A percentile compares a stretch with the other conserved stretches of the same genome.
Evolutionary conservation across 2,888 invertebrate species (phyloP).

Genomic region (Geotrupes spiniger): DNA sequence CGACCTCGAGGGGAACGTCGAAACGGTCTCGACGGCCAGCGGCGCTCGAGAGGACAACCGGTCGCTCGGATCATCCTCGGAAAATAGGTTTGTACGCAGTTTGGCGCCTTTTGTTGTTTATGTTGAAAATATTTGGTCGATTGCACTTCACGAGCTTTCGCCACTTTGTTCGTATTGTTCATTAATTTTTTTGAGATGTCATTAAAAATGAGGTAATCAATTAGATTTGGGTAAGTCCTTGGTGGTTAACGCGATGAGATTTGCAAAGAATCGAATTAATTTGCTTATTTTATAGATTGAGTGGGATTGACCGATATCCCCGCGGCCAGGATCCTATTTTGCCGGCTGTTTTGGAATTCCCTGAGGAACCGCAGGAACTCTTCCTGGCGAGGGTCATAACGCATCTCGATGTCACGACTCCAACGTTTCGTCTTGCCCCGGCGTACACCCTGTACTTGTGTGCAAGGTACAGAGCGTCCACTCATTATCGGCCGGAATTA

Average conservation of each 20-base stretch:
- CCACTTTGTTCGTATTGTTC: no score
- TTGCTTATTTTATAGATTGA: slow-evolving; percentile 35
- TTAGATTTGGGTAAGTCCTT: no score
- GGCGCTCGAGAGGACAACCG: slow-evolving; percentile 65
- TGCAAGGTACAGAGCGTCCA: slow-evolving; percentile 88
- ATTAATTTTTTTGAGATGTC: no score
- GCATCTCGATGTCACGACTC: slow-evolving; percentile 82
- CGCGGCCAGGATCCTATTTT: slow-evolving; percentile 84
- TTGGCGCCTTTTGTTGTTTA: no score
- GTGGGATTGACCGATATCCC: slow-evolving; percentile 54
- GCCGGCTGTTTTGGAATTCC: slow-evolving; percentile 92
- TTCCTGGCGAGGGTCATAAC: slow-evolving; percentile 86
- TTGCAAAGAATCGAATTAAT: no score
- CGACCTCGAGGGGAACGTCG: slow-evolving; percentile 88
- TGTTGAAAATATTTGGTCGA: no score
- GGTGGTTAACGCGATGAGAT: no score
- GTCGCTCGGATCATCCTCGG: slow-evolving; percentile 69
- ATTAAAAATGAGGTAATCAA: no score
- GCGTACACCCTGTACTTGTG: slow-evolving; percentile 96
- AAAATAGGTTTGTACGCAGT: slow-evolving; percentile 64
- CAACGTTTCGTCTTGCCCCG: slow-evolving; percentile 93
- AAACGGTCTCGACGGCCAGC: slow-evolving; percentile 86
- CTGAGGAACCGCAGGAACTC: slow-evolving; percentile 91
- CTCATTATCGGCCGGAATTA: slow-evolving; percentile 89
- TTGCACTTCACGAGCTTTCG: no score